Evolutionary conservation across 2,113 vertebrate species (phyloP).

Genomic region (Apodemus sylvaticus): DNA sequence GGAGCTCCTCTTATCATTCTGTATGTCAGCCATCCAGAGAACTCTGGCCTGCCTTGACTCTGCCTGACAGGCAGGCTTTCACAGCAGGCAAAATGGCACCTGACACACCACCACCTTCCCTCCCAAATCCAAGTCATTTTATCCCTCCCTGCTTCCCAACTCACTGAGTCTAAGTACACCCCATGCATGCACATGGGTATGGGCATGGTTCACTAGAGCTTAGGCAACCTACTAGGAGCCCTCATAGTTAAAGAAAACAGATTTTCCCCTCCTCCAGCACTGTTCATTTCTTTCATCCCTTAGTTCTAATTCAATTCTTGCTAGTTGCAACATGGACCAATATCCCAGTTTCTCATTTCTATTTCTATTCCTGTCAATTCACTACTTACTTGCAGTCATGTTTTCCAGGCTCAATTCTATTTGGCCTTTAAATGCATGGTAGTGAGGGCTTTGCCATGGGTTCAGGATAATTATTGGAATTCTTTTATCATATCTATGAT

Average conservation of each 20-base stretch:
- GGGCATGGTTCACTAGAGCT: too few species aligned
- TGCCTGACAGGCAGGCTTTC: too few species aligned
- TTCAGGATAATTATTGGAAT: neutral
- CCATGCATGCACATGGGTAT: neutral
- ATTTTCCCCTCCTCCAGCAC: neutral
- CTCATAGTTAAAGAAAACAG: neutral
- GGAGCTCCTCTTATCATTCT: too few species aligned
- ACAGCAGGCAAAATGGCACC: too few species aligned
- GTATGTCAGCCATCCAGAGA: too few species aligned
- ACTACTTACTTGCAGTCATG: neutral
- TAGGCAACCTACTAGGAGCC: neutral
- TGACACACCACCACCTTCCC: neutral
- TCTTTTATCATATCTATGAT: neutral
- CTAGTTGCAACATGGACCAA: neutral
- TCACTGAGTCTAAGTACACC: neutral
- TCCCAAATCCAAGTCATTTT: neutral
- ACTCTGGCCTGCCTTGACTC: too few species aligned
- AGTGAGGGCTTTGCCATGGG: neutral
- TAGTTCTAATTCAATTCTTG: neutral
- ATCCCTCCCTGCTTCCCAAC: neutral
- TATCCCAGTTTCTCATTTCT: neutral
- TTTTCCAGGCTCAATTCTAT: neutral
- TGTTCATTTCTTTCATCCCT: neutral
- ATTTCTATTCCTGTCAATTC: neutral
- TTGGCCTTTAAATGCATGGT: conserved; percentile 3